Evolutionary conservation across 2,888 invertebrate species (phyloP), one percentile per base, ranked within the genome.

Genomic region (Uropetala carovei): DNA sequence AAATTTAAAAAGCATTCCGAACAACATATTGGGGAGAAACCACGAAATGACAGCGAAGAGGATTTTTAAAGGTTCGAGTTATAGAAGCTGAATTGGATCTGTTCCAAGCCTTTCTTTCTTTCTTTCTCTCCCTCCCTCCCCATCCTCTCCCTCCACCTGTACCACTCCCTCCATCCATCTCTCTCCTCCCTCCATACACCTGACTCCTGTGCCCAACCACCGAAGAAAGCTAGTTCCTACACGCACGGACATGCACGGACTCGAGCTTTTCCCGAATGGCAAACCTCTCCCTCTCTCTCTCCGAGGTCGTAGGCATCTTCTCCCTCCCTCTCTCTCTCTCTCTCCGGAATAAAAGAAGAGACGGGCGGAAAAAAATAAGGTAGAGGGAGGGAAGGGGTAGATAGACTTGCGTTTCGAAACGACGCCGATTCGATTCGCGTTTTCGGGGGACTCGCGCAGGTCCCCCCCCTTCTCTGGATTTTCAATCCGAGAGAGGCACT

Each of bases 241-340:
- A 75, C 75, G 75, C 75, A 75, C 22, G 68, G 68, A 68, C 68
- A n/a, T n/a, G 68, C 68, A 68, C 68, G n/a, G 75, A 75, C 75
- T 27, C 75, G 27, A 75, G 75, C 27, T 75, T 75, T 75, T 75
- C 27, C 22, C 27, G 75, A 75, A 75, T 27, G 75, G 13, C 75
- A 75, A 75, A 27, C 27, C 27, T 75, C 75, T 7, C 27, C 22
- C 75, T 13, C 27, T 75, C 75, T 7, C 27, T 27, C 75, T 13
- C 75, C 68, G 9, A n/a, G n/a, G 68, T 75, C 22, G 22, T 0
- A 75, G 22, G 75, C 59, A 59, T 59, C 85, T 59, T 14, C 82
- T 27, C 82, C 82, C 43, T 3, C 56, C 8, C 83, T 18, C 83
- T 57, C 83, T 4, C 56, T 83, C 83, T 57, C 57, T 9, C 14